Base-by-base conservation (phyloP, 2,113 vertebrate genomes). In the Hiodon alosoides region DNA sequence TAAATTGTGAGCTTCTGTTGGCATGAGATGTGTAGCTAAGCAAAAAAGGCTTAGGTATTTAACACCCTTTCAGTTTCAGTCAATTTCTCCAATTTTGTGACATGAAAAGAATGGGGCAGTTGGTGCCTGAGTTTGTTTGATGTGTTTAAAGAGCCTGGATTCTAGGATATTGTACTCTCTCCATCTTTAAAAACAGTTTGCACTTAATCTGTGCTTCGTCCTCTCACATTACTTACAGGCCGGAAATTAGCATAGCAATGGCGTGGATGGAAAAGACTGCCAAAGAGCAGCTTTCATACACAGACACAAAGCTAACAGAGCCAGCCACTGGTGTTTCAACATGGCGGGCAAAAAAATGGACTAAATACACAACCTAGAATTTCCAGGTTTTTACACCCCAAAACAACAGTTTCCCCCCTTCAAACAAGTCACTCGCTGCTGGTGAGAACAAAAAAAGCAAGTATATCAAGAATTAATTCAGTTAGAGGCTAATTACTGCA, bases 1-100 rank as follows among this genome's bases (percentile, higher is more conserved):
- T 80, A 89, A 88, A 76, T 84, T 83, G 85, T 84, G 84, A 88
- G 87, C 89, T 84, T 77, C 79, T 86, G 86, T 83, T 85, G 87
- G 81, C 85, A 86, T 79, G 85, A 81, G 82, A 82, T 86, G 80
- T 82, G 86, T 84, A 82, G 85, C 82, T 85, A 73, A 79, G 59
- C 64, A 76, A 79, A 71, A 77, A 80, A 74, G 50, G 75, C 69
- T 71, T 79, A 76, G 72, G 78, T 84, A 68, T 85, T 81, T 84
- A 59, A 81, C 84, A 83, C 81, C 86, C 78, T 84, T 83, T 88
- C 83, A 85, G 84, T 86, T 87, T 86, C 82, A 90, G 89, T 87
- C 85, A 85, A 87, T 90, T 90, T 86, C 75, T 88, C 74, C 79
- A 81, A 82, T 87, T 89, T 79, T 80, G 69, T 85, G 74, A 71